Base-by-base conservation (phyloP, 2,797 vertebrate species). In the Sebastiscus albofasciatus region DNA sequence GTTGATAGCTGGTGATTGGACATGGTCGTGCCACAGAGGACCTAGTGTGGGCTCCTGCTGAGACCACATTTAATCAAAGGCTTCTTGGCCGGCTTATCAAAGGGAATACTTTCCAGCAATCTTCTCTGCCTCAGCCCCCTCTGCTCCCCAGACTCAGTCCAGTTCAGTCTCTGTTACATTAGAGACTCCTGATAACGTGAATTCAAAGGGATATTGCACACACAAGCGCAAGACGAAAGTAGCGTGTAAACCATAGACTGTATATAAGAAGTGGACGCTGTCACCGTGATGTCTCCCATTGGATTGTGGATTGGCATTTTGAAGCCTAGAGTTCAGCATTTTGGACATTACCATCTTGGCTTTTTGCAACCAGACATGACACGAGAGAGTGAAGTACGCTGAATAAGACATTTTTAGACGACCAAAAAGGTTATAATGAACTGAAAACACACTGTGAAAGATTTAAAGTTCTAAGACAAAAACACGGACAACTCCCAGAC, bases 21-120 rank as follows among this genome's bases (percentile, higher is more conserved):
- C 89, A 86, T 90, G 90, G 87, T 91, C 27, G 82, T 91, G 89
- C 91, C 90, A 95, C 94, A 95, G 94, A 94, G 93, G 91, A 88
- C 78, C 92, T 85, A 93, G 92, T 95, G 94, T 94, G 91, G 89
- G 87, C 85, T 92, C 86, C 89, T 91, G 85, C 91, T 89, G 82
- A 84, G 90, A 88, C 89, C 88, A 84, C 87, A 90, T 94, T 95
- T 93, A 95, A 94, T 95, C 93, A 94, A 93, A 89, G 82, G 91
- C 90, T 92, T 94, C 91, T 95, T 95, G 91, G 92, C 92, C 77
- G 69, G 87, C 79, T 92, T 95, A 95, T 94, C 94, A 95, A 94
- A 96, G 95, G 79, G 91, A 92, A 94, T 94, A 95, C 85, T 94
- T 94, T 94, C 84, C 80, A 88, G 89, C 92, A 94, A 94, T 94